Percentiles rank a stretch among this genome's conserved stretches.
Evolutionary conservation across 2,888 invertebrate species (phyloP).

Genomic region (Drosophila rubida): DNA sequence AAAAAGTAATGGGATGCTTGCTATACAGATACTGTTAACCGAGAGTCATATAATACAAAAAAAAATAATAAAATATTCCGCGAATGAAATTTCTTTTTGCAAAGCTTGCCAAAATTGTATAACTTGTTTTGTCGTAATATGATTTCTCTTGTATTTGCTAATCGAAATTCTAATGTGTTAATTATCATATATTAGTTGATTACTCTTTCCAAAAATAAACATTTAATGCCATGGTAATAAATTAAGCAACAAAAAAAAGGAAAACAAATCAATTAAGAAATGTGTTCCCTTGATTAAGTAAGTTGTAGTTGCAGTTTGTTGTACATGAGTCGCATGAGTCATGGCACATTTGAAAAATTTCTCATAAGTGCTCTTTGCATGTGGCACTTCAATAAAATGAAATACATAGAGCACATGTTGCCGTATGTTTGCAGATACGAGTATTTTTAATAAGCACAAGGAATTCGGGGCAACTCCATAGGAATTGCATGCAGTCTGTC

Average conservation of each 20-base stretch:
- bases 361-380: conserved; percentile 37
- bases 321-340: conserved; percentile 20
- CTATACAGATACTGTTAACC: conserved; percentile 2
- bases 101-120: neutral
- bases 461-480: conserved; percentile 40
- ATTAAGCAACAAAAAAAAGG: neutral
- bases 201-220: neutral
- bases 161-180: conserved; percentile 11
- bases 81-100: conserved; percentile 3
- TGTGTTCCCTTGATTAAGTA: neutral
- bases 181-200: conserved; percentile 21
- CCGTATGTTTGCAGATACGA: conserved; percentile 10
- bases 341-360: neutral
- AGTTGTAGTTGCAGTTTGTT: neutral
- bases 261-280: neutral
- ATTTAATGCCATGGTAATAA: neutral
- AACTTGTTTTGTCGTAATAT: neutral
- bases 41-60: neutral
- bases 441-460: conserved; percentile 33
- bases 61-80: conserved; percentile 4
- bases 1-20: neutral
- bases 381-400: conserved; percentile 33
- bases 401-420: neutral
- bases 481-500: conserved; percentile 46
- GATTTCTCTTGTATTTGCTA: conserved; percentile 9